Evolutionary conservation across 92 coral and sea anemone genomes (phyloP), one percentile per base, ranked within the genome.

Genomic region (Actinernus sp.): DNA sequence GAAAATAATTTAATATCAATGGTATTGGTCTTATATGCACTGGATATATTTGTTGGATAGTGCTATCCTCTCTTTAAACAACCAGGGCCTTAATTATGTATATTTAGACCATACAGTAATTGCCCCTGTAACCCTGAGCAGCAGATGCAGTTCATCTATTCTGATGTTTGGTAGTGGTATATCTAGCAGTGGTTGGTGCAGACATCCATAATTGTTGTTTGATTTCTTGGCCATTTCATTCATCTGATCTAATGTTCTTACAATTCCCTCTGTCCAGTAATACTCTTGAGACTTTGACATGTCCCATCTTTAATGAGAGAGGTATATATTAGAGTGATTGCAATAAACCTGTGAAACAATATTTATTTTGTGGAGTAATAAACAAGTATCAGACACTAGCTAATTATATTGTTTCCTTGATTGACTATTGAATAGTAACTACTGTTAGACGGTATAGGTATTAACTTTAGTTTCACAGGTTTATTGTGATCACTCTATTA

Each of bases 111-210:
- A n/a, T n/a, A n/a, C n/a, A n/a, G n/a, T 4, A 21, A 47, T 13
- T 18, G 9, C 7, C 63, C 83, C 83, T 48, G 82, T 74, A 1
- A 74, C 44, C 26, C 74, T 21, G 18, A 74, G 82, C 1, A 74
- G 63, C 3, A 74, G 34, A 33, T 74, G 82, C 17, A 76, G 61
- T 30, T 76, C 84, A 41, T 75, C 84, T 14, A 68, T 58, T 20
- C 52, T 29, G 0, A 78, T 48, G 51, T 78, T 78, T 24, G 24
- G 68, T 33, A 70, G 27, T 27, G 71, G 79, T 32, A 78, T 78
- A 58, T 78, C 38, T 0, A 78, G 65, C 23, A 69, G 65, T 2
- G 86, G 79, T 9, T 30, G 50, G 49, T 43, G 47, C 26, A 78
- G 58, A 47, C 76, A 65, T 37, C 83, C 83, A 76, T 17, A 76